Evolutionary conservation across 2,113 vertebrate species (phyloP).

Genomic region (Ceuthmochares aereus): DNA sequence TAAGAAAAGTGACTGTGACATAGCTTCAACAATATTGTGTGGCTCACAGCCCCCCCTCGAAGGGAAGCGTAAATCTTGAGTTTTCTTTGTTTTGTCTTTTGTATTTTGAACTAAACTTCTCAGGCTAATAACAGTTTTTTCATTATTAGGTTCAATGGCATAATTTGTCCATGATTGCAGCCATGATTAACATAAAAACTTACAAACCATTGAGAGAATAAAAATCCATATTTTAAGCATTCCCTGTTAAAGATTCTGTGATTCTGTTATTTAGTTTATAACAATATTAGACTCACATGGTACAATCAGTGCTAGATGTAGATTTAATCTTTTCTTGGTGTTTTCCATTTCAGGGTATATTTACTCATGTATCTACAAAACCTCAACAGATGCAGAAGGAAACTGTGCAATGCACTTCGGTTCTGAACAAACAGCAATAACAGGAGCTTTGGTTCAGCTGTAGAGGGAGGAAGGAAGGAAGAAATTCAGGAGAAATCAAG

Average conservation of each 20-base stretch:
- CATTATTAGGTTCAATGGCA: not conserved
- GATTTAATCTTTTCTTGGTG: not conserved
- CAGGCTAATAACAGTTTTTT: not conserved
- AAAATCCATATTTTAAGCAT: not conserved
- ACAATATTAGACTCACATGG: not conserved
- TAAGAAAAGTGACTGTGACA: not conserved
- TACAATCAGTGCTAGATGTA: not conserved
- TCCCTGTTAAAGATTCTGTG: not conserved
- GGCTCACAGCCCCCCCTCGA: not conserved
- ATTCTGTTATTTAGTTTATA: not conserved
- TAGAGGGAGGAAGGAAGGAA: slow-evolving; percentile 19
- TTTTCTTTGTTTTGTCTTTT: not conserved
- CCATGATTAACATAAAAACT: not conserved
- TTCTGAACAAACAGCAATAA: not conserved
- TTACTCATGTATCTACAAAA: slow-evolving; percentile 1
- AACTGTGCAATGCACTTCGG: not conserved
- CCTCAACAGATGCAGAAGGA: not conserved
- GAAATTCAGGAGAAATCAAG: not conserved
- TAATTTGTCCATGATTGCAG: not conserved
- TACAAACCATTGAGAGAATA: not conserved
- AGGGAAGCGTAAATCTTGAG: not conserved
- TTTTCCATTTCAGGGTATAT: not conserved
- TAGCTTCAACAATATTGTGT: not conserved
- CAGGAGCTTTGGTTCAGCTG: not conserved
- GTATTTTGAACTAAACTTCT: not conserved